Evolutionary conservation across 2,888 invertebrate genomes (phyloP).

Genomic region (Sinohyriopsis cumingii): DNA sequence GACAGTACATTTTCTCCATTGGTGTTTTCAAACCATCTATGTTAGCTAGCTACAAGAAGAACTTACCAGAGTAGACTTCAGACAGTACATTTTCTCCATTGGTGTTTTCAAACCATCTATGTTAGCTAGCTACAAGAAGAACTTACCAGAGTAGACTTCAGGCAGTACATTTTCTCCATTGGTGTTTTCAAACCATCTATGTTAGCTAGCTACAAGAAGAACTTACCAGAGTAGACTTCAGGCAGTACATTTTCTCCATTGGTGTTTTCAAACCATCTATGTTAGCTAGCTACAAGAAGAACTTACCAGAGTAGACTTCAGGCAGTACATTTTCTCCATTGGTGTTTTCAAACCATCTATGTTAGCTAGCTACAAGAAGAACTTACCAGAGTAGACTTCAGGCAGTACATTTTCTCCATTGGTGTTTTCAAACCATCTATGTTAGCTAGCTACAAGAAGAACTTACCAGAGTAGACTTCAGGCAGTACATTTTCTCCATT

Average conservation of each 20-base stretch:
- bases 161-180: conserved; percentile 62
- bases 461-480: conserved; percentile 66
- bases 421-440: conserved; percentile 62
- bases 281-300: conserved; percentile 55
- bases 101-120: conserved; percentile 62
- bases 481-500: conserved; percentile 62
- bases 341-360: conserved; percentile 62
- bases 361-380: conserved; percentile 55
- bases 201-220: conserved; percentile 55
- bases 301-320: conserved; percentile 66
- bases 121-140: conserved; percentile 55
- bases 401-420: conserved; percentile 62
- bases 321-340: conserved; percentile 62
- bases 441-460: conserved; percentile 55
- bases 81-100: conserved; percentile 62
- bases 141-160: conserved; percentile 66
- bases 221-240: conserved; percentile 66
- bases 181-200: conserved; percentile 62
- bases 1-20: conserved; percentile 62
- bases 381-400: conserved; percentile 66
- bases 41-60: conserved; percentile 55
- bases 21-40: conserved; percentile 62
- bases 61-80: conserved; percentile 66
- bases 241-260: conserved; percentile 62
- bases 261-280: conserved; percentile 62